Percentiles rank a stretch among this genome's conserved stretches.
Conservation (phyloP, 1,140 invertebrate genomes). For the Hyphantria cunea region DNA sequence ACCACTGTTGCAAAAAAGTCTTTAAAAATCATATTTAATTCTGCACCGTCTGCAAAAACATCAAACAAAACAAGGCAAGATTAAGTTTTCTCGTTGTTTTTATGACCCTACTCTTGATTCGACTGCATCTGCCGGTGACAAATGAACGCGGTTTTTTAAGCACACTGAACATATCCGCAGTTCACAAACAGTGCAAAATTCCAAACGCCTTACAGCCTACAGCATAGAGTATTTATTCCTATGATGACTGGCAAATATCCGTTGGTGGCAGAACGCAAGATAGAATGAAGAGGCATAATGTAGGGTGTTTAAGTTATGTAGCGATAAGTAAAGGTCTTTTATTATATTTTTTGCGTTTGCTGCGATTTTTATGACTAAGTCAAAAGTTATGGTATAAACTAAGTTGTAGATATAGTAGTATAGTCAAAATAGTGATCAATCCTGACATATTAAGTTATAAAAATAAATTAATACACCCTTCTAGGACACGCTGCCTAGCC, state of each 20-base stretch:
- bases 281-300: slow-evolving; percentile 58
- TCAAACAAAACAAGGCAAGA: background rate
- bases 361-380: slow-evolving; percentile 27
- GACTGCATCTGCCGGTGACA: slow-evolving; percentile 73
- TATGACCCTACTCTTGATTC: slow-evolving; percentile 50
- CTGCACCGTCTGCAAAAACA: background rate
- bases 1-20: too few relatives aligned
- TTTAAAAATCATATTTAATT: background rate
- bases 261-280: slow-evolving; percentile 41
- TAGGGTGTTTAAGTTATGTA: slow-evolving; percentile 61
- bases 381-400: slow-evolving; percentile 5
- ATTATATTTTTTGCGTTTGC: slow-evolving; percentile 41
- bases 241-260: slow-evolving; percentile 11
- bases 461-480: too few relatives aligned
- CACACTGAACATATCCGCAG: slow-evolving; percentile 50
- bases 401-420: background rate
- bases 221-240: slow-evolving; percentile 32
- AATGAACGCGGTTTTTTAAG: slow-evolving; percentile 75
- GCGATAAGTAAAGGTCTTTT: slow-evolving; percentile 49
- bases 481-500: too few relatives aligned
- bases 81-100: slow-evolving; percentile 18
- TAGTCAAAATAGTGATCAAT: too few relatives aligned
- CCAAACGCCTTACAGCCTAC: slow-evolving; percentile 29
- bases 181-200: slow-evolving; percentile 17
- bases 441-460: too few relatives aligned